Conservation (phyloP, 2,888 invertebrate genomes). For the Ormyrus labotus region DNA sequence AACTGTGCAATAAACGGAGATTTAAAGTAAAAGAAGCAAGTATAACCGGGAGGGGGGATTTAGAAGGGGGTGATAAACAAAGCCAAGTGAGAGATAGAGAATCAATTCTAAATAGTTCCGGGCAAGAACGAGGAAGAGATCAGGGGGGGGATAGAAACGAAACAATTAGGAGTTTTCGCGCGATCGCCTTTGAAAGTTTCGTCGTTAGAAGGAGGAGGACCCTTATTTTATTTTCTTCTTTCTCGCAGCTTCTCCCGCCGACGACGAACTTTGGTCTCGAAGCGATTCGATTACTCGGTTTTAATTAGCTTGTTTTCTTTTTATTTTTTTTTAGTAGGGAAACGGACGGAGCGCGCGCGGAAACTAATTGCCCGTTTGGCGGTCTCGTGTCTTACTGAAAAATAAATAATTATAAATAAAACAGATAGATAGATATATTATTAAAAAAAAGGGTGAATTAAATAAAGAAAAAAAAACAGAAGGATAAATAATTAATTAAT, state of each 20-base stretch:
- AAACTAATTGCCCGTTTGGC: conserved; percentile 30
- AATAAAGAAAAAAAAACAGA: conserved; percentile 20
- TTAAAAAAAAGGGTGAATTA: background rate
- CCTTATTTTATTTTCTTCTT: conserved; percentile 7
- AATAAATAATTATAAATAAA: conserved; percentile 20
- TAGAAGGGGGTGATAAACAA: background rate
- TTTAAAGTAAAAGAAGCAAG: background rate
- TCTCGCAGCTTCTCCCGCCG: background rate
- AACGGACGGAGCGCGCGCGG: conserved; percentile 15
- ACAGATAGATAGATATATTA: conserved; percentile 36
- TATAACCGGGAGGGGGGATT: no score
- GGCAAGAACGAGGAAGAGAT: background rate
- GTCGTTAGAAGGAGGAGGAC: background rate
- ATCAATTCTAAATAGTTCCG: conserved; percentile 33
- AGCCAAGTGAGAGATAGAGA: conserved; percentile 2
- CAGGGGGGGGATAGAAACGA: background rate
- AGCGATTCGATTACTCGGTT: no score
- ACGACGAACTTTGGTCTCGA: no score
- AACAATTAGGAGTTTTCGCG: conserved; percentile 21
- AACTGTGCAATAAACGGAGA: conserved; percentile 15
- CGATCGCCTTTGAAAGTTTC: conserved; percentile 21
- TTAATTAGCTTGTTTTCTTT: conserved; percentile 2
- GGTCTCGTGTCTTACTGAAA: conserved; percentile 53
- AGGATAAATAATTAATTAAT: conserved; percentile 12
- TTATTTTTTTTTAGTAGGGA: background rate